Conservation (phyloP, 2,888 invertebrate species). For the Polymixis lichenea region DNA sequence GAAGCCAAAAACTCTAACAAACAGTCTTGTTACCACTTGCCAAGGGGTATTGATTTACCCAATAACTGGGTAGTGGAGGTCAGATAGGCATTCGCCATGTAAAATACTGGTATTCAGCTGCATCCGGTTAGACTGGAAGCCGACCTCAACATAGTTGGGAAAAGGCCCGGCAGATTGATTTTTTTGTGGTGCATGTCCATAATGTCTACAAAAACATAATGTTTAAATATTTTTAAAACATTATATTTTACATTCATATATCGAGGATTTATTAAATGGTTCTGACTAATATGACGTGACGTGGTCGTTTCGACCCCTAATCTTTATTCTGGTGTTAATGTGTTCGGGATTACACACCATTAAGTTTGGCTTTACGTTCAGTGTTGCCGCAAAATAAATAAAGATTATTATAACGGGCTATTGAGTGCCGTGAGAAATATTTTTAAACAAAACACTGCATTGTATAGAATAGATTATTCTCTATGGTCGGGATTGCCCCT, state of each 20-base stretch:
- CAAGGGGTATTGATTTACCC: no score
- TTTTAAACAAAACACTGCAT: slow-evolving; percentile 67
- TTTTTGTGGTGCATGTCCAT: neutral
- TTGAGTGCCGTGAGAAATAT: slow-evolving; percentile 86
- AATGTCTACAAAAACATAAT: neutral
- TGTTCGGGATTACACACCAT: slow-evolving; percentile 86
- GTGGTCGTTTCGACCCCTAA: slow-evolving; percentile 78
- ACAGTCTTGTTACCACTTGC: no score
- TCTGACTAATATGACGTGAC: slow-evolving; percentile 72
- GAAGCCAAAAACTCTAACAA: neutral
- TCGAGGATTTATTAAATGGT: slow-evolving; percentile 61
- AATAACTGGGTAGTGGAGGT: no score
- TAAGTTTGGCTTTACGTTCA: slow-evolving; percentile 80
- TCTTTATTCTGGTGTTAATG: slow-evolving; percentile 85
- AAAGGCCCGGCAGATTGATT: neutral
- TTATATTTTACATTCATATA: slow-evolving; percentile 22
- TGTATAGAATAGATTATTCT: slow-evolving; percentile 21
- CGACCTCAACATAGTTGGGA: no score
- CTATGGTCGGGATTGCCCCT: neutral
- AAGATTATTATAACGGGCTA: slow-evolving; percentile 83
- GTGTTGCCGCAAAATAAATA: slow-evolving; percentile 87
- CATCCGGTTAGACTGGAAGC: neutral
- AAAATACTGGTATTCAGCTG: no score
- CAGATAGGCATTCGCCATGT: no score
- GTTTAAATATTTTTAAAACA: neutral